Evolutionary conservation across 2,113 vertebrate species (phyloP), one percentile per base, ranked within the genome.

Genomic region (Cnemophilus loriae): DNA sequence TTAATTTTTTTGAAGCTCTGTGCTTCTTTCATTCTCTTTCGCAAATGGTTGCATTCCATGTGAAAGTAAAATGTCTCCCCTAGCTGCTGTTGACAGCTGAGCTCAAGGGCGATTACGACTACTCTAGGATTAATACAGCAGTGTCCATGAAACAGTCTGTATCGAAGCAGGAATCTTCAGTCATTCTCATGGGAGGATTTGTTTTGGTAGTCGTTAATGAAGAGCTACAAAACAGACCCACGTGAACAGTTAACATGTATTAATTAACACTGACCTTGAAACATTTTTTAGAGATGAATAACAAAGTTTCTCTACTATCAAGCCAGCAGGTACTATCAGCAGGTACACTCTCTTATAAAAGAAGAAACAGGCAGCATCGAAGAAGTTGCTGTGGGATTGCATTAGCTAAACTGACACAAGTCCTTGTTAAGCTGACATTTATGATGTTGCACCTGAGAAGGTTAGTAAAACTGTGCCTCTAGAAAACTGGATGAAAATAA

Each of bases 161-260:
- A 33, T 68, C 0, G 1, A 84, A 87, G 33, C 33, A 71, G 49
- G 56, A 84, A 69, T 56, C 42, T 92, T 75, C 27, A 53, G 55
- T 68, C 20, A 19, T 70, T 89, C 19, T 30, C 0, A 2, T 37
- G 28, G 39, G 23, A 68, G 13, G 28, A 76, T 73, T 89, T 85
- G 47, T 71, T 92, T 71, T 73, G 24, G 15, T 65, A 22, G 17
- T 35, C 79, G 47, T 60, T 85, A 42, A 42, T n/a, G 17, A 52
- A 63, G 41, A 59, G 14, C 55, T 95, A 15, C 8, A 59, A 55
- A 89, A 35, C 37, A 73, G 63, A 65, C 32, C 16, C 17, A 10
- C 4, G 2, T 35, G 27, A 50, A 46, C 0, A 5, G 26, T 42
- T 76, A 74, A 35, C 0, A 0, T 52, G 10, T 30, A 26, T 55